These are phyloP conservation scores for Sinocyclocheilus rhinocerous DNA, from an alignment of 2,113 vertebrate genomes.

Conservation along the genomic window DNA sequence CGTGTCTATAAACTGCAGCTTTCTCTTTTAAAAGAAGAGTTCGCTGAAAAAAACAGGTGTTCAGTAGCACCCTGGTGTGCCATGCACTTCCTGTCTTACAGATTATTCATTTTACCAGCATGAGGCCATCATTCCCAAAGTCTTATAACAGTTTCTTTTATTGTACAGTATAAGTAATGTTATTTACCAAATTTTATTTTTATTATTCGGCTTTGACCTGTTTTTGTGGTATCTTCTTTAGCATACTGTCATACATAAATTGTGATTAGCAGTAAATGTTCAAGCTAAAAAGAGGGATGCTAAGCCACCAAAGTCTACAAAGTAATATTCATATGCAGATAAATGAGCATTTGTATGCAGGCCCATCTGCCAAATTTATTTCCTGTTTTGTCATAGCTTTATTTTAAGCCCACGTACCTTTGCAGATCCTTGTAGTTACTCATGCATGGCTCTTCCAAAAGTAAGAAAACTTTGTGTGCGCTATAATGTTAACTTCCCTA, in stretches of 20 bases:
- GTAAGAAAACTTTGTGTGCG: neutral
- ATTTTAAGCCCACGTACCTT: neutral
- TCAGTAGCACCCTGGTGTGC: neutral
- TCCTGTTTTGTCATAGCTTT: neutral
- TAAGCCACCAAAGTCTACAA: neutral
- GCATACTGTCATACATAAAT: neutral
- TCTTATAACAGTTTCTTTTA: neutral
- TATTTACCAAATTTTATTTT: neutral
- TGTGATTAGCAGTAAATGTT: neutral
- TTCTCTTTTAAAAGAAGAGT: neutral
- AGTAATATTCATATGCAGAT: slow-evolving; percentile 3
- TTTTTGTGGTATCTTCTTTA: neutral
- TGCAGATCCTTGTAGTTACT: neutral
- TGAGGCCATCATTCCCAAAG: neutral
- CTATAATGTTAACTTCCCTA: neutral
- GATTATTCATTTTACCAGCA: slow-evolving; percentile 17
- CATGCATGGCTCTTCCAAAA: neutral
- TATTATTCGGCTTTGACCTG: neutral
- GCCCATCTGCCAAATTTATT: neutral
- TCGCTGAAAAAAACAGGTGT: no score
- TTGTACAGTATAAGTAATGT: neutral
- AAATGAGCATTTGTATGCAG: slow-evolving; percentile 1
- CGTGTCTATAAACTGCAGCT: neutral
- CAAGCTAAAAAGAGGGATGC: neutral
- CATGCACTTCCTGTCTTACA: neutral